These are phyloP conservation scores for Heterotis niloticus DNA, from an alignment of 2,113 vertebrate genomes.

Conservation along the genomic window DNA sequence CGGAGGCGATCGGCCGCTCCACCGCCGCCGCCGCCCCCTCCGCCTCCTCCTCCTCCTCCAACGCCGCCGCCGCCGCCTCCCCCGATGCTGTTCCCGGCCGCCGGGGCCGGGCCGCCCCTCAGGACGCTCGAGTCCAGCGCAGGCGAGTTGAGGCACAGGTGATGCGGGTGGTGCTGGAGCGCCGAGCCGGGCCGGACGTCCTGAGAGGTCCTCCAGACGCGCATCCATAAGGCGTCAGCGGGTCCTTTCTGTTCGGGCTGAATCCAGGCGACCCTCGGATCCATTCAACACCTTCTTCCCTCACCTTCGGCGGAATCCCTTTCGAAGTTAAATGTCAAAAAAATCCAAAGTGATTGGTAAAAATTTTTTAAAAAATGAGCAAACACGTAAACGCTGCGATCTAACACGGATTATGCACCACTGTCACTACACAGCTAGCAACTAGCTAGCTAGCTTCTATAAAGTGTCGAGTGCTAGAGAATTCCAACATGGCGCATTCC, in stretches of 20 bases:
- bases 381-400: conserved; percentile 36
- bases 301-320: conserved; percentile 48
- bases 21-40: conserved; percentile 28
- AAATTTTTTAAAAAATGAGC: conserved; percentile 24
- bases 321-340: conserved; percentile 48
- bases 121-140: conserved; percentile 63
- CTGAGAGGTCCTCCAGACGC: conserved; percentile 96
- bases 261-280: conserved; percentile 97
- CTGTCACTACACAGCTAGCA: conserved; percentile 37
- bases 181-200: conserved; percentile 69
- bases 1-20: not conserved
- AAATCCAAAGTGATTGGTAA: conserved; percentile 19
- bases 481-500: conserved; percentile 76
- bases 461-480: conserved; percentile 59
- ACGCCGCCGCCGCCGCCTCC: conserved; percentile 53
- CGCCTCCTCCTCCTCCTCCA: conserved; percentile 41
- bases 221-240: conserved; percentile 97
- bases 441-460: conserved; percentile 50
- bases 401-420: conserved; percentile 49
- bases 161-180: conserved; percentile 69
- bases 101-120: conserved; percentile 56
- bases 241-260: conserved; percentile 98
- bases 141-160: conserved; percentile 71
- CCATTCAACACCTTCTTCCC: conserved; percentile 74
- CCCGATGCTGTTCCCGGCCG: conserved; percentile 42